These are phyloP conservation scores for Pardalotus punctatus DNA, from an alignment of 2,113 vertebrate species.

Conservation along the genomic window DNA sequence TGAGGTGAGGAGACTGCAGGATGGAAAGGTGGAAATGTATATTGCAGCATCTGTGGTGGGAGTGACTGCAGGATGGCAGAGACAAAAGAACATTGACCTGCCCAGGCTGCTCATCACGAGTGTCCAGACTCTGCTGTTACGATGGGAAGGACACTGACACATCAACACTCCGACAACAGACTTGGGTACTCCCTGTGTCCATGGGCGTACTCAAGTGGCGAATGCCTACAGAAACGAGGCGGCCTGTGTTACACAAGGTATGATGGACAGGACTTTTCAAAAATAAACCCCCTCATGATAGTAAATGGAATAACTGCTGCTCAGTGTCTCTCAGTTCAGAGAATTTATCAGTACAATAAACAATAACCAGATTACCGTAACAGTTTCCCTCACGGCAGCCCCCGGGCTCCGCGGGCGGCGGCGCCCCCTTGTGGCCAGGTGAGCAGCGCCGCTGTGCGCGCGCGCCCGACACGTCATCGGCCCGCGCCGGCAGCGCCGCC, in stretches of 20 bases:
- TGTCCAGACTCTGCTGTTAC: neutral
- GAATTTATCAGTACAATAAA: too few species aligned
- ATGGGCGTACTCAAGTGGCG: fast-evolving
- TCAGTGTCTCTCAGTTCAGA: neutral
- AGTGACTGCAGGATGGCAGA: neutral
- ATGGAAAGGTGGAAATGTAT: neutral
- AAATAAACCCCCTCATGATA: fast-evolving
- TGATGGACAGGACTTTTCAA: fast-evolving
- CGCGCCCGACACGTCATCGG: fast-evolving
- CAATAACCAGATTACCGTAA: fast-evolving
- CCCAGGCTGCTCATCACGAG: neutral
- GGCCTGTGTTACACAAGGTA: fast-evolving
- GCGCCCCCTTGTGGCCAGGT: neutral
- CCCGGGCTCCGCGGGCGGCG: fast-evolving
- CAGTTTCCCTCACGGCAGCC: fast-evolving
- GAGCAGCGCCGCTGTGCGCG: neutral
- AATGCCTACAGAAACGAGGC: fast-evolving
- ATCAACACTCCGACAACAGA: fast-evolving
- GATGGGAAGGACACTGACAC: fast-evolving
- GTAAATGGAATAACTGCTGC: neutral
- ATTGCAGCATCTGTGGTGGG: neutral
- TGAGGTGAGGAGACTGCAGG: neutral
- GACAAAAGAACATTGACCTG: fast-evolving
- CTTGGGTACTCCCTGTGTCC: fast-evolving
- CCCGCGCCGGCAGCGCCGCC: neutral